Evolutionary conservation across 1,140 invertebrate genomes (phyloP).

Genomic region (Maconellicoccus hirsutus): DNA sequence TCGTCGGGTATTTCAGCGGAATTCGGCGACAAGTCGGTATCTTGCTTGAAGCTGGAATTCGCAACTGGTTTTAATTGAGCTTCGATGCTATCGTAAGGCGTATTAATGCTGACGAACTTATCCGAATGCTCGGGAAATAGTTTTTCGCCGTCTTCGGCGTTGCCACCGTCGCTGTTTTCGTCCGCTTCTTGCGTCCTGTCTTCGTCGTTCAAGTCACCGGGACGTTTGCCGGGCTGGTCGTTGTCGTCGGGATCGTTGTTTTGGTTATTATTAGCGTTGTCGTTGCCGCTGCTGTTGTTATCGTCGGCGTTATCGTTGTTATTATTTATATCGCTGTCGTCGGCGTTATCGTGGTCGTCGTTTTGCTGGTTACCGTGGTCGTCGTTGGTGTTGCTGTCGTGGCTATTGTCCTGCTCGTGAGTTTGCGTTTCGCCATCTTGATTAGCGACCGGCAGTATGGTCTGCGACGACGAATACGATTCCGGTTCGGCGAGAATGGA

Average conservation of each 20-base stretch:
- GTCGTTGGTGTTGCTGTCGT: slow-evolving; percentile 5
- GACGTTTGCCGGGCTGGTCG: not conserved
- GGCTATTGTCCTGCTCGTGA: not conserved
- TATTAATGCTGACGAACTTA: not conserved
- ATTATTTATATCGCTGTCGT: slow-evolving; percentile 22
- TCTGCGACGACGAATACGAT: not conserved
- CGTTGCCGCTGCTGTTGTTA: slow-evolving; percentile 1
- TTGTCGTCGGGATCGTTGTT: not conserved
- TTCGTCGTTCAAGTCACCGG: not conserved
- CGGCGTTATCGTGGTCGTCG: too few relatives aligned
- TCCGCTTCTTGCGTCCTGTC: not conserved
- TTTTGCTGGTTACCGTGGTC: not conserved
- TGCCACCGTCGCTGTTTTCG: not conserved
- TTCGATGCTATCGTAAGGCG: slow-evolving; percentile 12
- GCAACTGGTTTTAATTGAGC: not conserved
- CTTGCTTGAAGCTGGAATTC: not conserved
- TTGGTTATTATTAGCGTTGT: slow-evolving; percentile 11
- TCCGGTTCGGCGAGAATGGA: not conserved
- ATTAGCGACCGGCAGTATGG: not conserved
- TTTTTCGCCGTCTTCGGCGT: not conserved
- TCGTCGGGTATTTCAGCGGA: slow-evolving; percentile 26
- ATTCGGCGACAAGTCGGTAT: not conserved
- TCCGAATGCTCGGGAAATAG: not conserved
- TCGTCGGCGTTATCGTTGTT: slow-evolving; percentile 18
- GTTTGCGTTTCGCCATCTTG: not conserved